Conservation (phyloP, 2,113 vertebrate genomes). For the Pseudonaja textilis region DNA sequence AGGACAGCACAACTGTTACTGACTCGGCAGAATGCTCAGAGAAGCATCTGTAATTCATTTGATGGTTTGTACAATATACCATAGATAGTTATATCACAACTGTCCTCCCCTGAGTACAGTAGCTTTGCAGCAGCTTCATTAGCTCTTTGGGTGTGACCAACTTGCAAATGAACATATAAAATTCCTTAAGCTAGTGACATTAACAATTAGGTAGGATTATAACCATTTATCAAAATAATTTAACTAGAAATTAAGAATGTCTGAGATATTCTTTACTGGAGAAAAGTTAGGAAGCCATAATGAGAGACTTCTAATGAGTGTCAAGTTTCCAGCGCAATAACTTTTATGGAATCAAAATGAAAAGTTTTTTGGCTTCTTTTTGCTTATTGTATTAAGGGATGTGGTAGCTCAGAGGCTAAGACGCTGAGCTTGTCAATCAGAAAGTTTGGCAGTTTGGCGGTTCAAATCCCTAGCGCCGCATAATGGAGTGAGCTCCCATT, state of each 20-base stretch:
- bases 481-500: no score
- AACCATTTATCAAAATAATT: not conserved
- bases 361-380: not conserved
- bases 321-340: not conserved
- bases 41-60: not conserved
- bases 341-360: not conserved
- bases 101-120: not conserved
- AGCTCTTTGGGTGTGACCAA: not conserved
- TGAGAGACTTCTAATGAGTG: not conserved
- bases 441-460: no score
- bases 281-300: not conserved
- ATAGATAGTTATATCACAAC: not conserved
- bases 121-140: not conserved
- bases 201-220: not conserved
- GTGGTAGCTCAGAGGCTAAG: no score
- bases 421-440: no score
- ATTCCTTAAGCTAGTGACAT: not conserved
- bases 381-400: not conserved
- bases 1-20: not conserved
- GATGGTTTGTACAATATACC: not conserved
- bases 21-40: not conserved
- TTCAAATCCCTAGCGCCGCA: no score
- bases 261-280: not conserved
- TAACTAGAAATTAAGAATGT: not conserved
- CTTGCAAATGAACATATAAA: not conserved